Conservation (phyloP, 2,113 vertebrate genomes). For the Thymallus thymallus region DNA sequence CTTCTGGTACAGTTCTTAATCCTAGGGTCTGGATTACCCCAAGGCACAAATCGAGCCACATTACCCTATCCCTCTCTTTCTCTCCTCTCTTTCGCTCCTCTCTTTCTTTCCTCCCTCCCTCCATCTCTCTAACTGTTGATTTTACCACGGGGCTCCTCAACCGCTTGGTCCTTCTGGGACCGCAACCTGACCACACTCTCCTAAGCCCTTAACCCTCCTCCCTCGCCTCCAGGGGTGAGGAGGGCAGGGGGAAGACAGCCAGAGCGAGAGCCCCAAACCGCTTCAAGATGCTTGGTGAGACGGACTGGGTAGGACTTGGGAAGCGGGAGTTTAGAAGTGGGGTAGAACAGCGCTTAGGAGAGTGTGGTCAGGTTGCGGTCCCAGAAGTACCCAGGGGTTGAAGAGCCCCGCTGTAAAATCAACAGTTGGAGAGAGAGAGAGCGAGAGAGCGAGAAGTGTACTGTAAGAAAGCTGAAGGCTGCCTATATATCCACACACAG, state of each 20-base stretch:
- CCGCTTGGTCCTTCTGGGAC: neutral
- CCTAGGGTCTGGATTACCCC: slow-evolving; percentile 54
- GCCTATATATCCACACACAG: slow-evolving; percentile 26
- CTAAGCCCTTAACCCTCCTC: slow-evolving; percentile 11
- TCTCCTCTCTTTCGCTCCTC: neutral
- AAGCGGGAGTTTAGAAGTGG: neutral
- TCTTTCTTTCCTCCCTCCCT: neutral
- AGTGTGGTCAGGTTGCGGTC: neutral
- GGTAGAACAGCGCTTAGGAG: neutral
- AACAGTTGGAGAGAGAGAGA: slow-evolving; percentile 58
- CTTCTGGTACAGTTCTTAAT: slow-evolving; percentile 55
- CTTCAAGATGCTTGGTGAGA: slow-evolving; percentile 44
- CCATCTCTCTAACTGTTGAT: neutral
- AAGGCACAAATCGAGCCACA: slow-evolving; percentile 49
- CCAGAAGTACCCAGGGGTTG: slow-evolving; percentile 1
- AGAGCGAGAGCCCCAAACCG: slow-evolving; percentile 54
- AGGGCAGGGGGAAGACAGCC: slow-evolving; percentile 62
- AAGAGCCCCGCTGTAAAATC: slow-evolving; percentile 65
- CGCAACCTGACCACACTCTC: neutral
- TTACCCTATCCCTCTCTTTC: neutral
- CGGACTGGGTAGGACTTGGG: neutral
- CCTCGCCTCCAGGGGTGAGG: slow-evolving; percentile 26
- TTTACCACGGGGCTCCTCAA: neutral
- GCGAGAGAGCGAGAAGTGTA: slow-evolving; percentile 14
- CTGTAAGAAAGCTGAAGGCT: slow-evolving; percentile 26